Base-by-base conservation (phyloP, 30 jellyfish, hydroid and myxozoan species). In the Aurelia sp. region DNA sequence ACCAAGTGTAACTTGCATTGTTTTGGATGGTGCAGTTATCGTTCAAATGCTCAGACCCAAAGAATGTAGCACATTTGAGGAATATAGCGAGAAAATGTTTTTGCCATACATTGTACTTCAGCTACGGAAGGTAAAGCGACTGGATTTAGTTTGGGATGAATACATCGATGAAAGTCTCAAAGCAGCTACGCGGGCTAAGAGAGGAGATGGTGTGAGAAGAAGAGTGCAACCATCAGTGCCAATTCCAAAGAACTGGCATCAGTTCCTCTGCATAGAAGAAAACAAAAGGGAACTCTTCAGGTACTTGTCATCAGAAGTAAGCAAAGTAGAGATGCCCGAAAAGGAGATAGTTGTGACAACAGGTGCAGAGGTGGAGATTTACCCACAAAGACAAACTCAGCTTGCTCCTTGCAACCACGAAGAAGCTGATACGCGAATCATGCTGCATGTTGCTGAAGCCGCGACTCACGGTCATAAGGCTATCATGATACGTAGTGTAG, bases 211-310 rank as follows among this genome's bases (percentile, higher is more conserved):
- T 59, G 24, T 59, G 20, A 18, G 68, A 18, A 18, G 68, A 20
- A 59, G 68, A 59, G 68, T 8, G 24, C 68, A 17, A 20, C 68
- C 68, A 59, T 59, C 68, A 18, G 68, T 59, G 9, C 24, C 68
- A 17, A 59, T 59, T 59, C 68, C 68, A 59, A 17, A 18, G 24
- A 59, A 59, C 24, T 59, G 24, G 24, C 24, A 17, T 59, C 68
- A 17, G 68, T 18, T 20, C 68, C 1, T 0, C 10, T 59, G 20
- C 68, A 2, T 35, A 5, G 47, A 35, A 35, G 47, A 35, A 35
- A 35, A 35, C 47, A 35, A 35, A 5, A 35, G 5, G 5, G 47
- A 35, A 5, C 47, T 35, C 5, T 35, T 35, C 5, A 5, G 47
- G 5, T 35, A 35, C 47, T 35, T 35, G 47, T 35, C 47, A 35